Evolutionary conservation across 1,140 invertebrate genomes (phyloP), one percentile per base, ranked within the genome.

Genomic region (Apis mellifera): DNA sequence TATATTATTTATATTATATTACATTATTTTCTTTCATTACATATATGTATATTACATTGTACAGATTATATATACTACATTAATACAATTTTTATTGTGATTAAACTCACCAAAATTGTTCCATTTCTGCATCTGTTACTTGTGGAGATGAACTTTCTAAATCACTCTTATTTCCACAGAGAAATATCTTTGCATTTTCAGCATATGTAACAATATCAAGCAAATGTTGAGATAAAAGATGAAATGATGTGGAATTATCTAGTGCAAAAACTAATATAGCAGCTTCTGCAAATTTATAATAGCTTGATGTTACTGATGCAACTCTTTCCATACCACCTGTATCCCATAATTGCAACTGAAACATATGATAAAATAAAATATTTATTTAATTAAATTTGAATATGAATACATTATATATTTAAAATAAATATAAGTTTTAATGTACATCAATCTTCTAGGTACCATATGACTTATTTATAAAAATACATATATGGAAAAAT

Each of bases 261-360:
- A 98, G 94, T 55, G 97, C 97, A 94, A 98, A 99, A 0, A 98
- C 97, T 66, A 98, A 94, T 87, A 99, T 97, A 70, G 97, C 98
- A 79, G 97, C 98, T 92, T 98, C 97, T 17, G 98, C 97, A 95
- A 98, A 98, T 94, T 98, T 98, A 90, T 98, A 98, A 91, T 99
- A 99, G 87, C 97, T 98, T 21, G 97, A 98, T 5, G 98, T 98
- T 15, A 99, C 97, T n/a, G 97, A 98, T 50, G 98, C 98, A 59
- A 98, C 97, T 92, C 98, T 95, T 94, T 99, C 98, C 97, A 98
- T 98, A 81, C 98, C 98, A 88, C 98, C 98, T 65, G 98, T 99
- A 90, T 99, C 98, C 98, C 98, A 99, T 88, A 98, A 93, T 95
- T 98, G 97, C 64, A 98, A 94, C 97, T 98, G 88, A 70, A 94